Base-by-base conservation (phyloP, 2,797 vertebrate species). In the Onychomys torridus region DNA sequence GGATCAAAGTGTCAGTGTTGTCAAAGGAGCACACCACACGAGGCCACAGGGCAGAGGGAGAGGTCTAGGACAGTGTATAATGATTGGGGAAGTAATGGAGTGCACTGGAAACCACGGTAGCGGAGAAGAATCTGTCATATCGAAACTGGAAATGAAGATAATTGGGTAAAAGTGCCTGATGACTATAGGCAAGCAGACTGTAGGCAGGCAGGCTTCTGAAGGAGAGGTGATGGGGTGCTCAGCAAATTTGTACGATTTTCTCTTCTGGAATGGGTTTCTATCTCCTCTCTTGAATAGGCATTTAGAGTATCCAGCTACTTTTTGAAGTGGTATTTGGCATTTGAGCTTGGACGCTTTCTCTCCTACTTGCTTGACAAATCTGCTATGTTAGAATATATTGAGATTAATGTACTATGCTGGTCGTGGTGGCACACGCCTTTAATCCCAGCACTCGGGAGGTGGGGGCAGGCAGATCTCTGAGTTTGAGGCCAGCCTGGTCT, bases 281-380 rank as follows among this genome's bases (percentile, higher is more conserved):
- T 83, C 73, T 61, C 77, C 61, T 61, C 52, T 59, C 86, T 49
- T 90, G 49, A 85, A 63, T 0, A 59, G 65, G 59, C 46, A 61
- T 27, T 79, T 9, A 37, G 46, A 55, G 63, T 29, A 5, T 55
- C 59, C 77, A 91, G 46, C 57, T 76, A 49, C 40, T 37, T 92
- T 69, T 43, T 73, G 34, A 90, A 57, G 46, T 10, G 52, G 17
- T 27, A 43, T 16, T 27, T 25, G 19, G 1, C 23, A 63, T 57
- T 40, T 65, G 9, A 46, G 49, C 55, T 17, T 76, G 59, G 82
- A 89, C 67, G 71, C 37, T 77, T 98, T 88, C 40, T 98, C 88
- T 95, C 92, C n/a, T 96, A 76, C 43, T 86, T 46, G 4, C 69
- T 85, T 88, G 46, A 96, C 82, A 97, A 93, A 89, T 92, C 23